Evolutionary conservation across 1,140 invertebrate species (phyloP).

Genomic region (Orchestia grillus): DNA sequence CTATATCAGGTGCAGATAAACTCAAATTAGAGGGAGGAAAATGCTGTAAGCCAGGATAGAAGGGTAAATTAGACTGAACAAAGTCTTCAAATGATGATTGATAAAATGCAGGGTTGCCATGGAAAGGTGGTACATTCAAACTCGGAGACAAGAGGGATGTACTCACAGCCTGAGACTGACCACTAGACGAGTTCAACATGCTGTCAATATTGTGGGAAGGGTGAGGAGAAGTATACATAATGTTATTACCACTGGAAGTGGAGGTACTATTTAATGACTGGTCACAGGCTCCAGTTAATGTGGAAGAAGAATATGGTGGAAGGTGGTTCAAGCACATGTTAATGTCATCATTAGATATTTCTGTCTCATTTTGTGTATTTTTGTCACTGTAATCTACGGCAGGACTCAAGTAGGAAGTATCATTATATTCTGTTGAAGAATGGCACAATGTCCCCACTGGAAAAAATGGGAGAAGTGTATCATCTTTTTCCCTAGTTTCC

Average conservation of each 20-base stretch:
- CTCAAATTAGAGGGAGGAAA: constrained; percentile 21
- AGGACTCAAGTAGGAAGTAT: not conserved
- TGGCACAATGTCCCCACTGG: not conserved
- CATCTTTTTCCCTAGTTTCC: not conserved
- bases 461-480: constrained; percentile 19
- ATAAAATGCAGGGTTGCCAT: not conserved
- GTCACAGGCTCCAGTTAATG: not conserved
- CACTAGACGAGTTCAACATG: not conserved
- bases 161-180: not conserved
- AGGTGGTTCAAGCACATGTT: constrained; percentile 5
- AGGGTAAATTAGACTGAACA: constrained; percentile 34
- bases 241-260: not conserved
- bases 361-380: not conserved
- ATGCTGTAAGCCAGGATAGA: constrained; percentile 17
- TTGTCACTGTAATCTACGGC: constrained; percentile 2
- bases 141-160: not conserved
- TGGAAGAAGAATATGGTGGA: constrained; percentile 3
- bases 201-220: constrained; percentile 32
- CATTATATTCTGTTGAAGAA: constrained; percentile 17
- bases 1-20: not conserved
- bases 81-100: constrained; percentile 41
- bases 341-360: not conserved
- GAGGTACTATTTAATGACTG: not conserved
- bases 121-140: not conserved
- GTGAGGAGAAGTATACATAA: not conserved